Conservation (phyloP, 2,113 vertebrate species). For the Ailurus styani region DNA sequence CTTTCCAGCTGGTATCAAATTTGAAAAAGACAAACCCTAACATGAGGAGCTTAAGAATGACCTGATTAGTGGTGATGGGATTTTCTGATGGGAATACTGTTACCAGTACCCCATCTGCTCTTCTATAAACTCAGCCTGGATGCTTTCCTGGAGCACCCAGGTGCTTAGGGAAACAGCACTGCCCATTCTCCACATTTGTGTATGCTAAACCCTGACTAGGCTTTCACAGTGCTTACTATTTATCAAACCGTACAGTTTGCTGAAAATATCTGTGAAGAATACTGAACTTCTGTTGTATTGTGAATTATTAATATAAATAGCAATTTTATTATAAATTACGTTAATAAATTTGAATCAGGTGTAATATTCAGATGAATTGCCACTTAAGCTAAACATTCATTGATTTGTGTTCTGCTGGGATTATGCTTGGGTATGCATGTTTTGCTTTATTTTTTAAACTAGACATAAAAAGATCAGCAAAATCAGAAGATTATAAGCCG, state of each 20-base stretch:
- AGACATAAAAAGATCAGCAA: conserved; percentile 38
- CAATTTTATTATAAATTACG: not conserved
- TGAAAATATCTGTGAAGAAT: not conserved
- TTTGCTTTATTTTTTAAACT: conserved; percentile 66
- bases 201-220: not conserved
- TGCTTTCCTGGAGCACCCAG: not conserved
- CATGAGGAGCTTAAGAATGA: not conserved
- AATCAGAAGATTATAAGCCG: conserved; percentile 52
- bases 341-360: not conserved
- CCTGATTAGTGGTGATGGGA: not conserved
- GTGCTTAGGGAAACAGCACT: not conserved
- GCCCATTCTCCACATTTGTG: not conserved
- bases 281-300: not conserved
- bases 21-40: not conserved
- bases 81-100: not conserved
- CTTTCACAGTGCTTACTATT: not conserved
- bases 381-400: not conserved
- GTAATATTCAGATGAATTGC: not conserved
- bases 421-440: conserved; percentile 17
- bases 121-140: not conserved
- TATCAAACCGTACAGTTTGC: not conserved
- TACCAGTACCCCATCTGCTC: not conserved
- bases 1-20: not conserved
- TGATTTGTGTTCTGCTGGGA: not conserved
- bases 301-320: not conserved